Base-by-base conservation (phyloP, 2,888 invertebrate species). In the Nebria brevicollis region DNA sequence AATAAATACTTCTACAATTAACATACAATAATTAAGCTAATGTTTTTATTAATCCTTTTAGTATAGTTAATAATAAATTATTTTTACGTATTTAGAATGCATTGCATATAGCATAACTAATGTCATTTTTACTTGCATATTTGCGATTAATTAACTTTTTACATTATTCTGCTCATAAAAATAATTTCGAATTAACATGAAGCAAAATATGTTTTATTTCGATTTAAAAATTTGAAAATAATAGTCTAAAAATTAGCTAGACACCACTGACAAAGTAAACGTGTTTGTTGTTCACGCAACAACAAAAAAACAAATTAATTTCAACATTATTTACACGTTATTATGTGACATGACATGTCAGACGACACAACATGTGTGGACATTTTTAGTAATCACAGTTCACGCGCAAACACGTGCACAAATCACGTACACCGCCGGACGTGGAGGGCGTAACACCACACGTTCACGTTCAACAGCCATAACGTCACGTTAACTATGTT, bases 401-500 rank as follows among this genome's bases (percentile, higher is more conserved):
- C 26, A 70, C 26, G 15, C 25, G 70, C 20, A n/a, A 11, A 20
- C 70, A 34, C 70, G 70, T 70, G 70, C 70, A 70, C 70, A 25
- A 70, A 70, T 70, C 70, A 70, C 70, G 70, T 70, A 70, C 70
- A 70, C 25, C 34, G 13, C 25, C 25, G 25, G 54, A 54, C 70
- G 15, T 25, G 26, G 11, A 70, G 70, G 15, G n/a, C n/a, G 70
- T 70, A 70, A 34, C 20, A 26, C 54, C 54, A 54, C 54, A 54
- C 54, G 54, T 54, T 54, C 70, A 70, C 70, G 70, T 70, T 70
- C 70, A 70, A 70, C 70, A 70, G 70, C 70, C 70, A 70, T 70
- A 70, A 70, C 20, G 70, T 70, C 70, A 70, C 70, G 78, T 78
- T 78, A 66, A 73, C 42, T 25, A 72, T 78, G 78, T 78, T 78